These are phyloP conservation scores for Tholera decimalis DNA, from an alignment of 2,888 invertebrate genomes.

Conservation along the genomic window DNA sequence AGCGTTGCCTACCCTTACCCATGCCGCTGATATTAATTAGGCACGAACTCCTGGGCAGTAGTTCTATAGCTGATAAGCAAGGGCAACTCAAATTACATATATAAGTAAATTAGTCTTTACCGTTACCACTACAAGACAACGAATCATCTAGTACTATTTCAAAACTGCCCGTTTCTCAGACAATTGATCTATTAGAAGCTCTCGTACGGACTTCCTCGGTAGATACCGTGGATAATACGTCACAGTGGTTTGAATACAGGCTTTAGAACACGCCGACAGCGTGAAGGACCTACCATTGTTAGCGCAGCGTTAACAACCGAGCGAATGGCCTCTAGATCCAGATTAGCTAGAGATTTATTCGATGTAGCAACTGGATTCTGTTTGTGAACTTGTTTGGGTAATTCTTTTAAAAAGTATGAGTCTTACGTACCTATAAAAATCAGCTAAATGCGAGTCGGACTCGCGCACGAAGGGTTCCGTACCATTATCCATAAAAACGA, in stretches of 20 bases:
- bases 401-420: too few species aligned
- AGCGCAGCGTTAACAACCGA: slow-evolving; percentile 15
- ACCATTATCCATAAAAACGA: too few species aligned
- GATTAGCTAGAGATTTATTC: slow-evolving; percentile 35
- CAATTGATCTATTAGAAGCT: slow-evolving; percentile 55
- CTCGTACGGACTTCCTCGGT: slow-evolving; percentile 40
- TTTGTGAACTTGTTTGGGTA: background rate
- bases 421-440: too few species aligned
- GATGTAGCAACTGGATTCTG: slow-evolving; percentile 8
- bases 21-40: too few species aligned
- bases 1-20: too few species aligned
- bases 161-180: slow-evolving; percentile 14
- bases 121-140: background rate
- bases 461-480: too few species aligned
- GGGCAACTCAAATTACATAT: too few species aligned
- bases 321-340: slow-evolving; percentile 40
- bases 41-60: too few species aligned
- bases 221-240: slow-evolving; percentile 38
- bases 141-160: slow-evolving; percentile 19
- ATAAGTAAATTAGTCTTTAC: too few species aligned
- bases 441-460: too few species aligned
- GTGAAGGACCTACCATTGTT: slow-evolving; percentile 63
- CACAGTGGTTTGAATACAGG: slow-evolving; percentile 36
- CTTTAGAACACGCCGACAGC: slow-evolving; percentile 41
- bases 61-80: too few species aligned